A percentile compares a stretch with the other conserved stretches of the same genome.
phyloP scores from a whole-genome alignment of 2,797 vertebrate genomes.

The Coracias cyanogaster region DNA sequence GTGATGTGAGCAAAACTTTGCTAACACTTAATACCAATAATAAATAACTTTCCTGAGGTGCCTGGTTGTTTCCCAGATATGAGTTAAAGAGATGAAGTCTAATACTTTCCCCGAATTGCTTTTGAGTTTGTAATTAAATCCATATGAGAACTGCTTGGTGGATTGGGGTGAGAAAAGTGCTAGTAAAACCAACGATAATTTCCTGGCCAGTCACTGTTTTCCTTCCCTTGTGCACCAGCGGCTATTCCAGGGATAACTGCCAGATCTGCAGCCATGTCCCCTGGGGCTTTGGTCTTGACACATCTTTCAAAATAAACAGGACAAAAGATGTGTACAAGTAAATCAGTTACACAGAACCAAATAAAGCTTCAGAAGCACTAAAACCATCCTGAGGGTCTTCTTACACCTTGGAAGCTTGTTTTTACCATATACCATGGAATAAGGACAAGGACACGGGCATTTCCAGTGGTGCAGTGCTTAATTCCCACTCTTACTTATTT shows the following conservation, averaged over 20 bases:
- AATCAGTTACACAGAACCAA: not conserved
- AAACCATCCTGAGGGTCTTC: accelerated
- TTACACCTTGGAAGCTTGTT: not conserved
- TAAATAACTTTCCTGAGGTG: not conserved
- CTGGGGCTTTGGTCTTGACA: not conserved
- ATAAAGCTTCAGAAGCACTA: not conserved
- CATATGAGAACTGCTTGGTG: not conserved
- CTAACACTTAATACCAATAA: not conserved
- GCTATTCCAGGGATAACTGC: not conserved
- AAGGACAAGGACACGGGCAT: not conserved
- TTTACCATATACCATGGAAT: not conserved
- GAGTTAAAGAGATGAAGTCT: not conserved
- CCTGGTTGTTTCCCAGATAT: not conserved
- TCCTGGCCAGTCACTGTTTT: conserved; percentile 6
- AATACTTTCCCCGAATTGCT: not conserved
- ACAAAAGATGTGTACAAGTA: not conserved
- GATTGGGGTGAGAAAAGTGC: conserved; percentile 2
- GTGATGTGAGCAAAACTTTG: not conserved
- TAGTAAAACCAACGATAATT: conserved; percentile 45
- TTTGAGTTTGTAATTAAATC: conserved; percentile 32
- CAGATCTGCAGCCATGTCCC: not conserved
- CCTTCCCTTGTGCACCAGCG: not conserved
- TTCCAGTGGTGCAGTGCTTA: not conserved
- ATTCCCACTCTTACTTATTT: not conserved
- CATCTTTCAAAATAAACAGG: conserved; percentile 2